Conservation (phyloP, 2,797 vertebrate species). For the Anomalospiza imberbis region DNA sequence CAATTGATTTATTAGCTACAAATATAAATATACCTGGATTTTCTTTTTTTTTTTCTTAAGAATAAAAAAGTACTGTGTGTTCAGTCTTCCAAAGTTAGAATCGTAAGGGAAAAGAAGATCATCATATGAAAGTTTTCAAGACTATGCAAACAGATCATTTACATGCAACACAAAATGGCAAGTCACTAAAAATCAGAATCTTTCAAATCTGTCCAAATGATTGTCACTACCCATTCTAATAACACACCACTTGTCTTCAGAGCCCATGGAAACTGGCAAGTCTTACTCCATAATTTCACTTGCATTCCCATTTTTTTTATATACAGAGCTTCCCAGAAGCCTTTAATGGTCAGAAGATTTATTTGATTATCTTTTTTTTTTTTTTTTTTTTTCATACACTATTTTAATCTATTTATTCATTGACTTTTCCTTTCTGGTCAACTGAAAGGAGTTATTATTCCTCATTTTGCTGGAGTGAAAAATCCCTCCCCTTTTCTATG, state of each 20-base stretch:
- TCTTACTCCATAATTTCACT: neutral
- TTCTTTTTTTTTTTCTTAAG: neutral
- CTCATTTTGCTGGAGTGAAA: neutral
- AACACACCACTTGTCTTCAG: neutral
- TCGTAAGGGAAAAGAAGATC: neutral
- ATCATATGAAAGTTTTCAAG: neutral
- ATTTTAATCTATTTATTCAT: neutral
- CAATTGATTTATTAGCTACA: conserved; percentile 32
- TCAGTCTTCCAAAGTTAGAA: neutral
- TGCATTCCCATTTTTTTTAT: neutral
- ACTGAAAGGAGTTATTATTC: neutral
- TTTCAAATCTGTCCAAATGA: neutral
- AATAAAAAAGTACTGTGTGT: neutral
- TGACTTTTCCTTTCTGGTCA: neutral
- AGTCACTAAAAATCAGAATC: neutral
- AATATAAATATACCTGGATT: conserved; percentile 51
- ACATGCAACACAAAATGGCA: neutral
- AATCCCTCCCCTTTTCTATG: neutral
- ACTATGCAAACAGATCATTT: conserved; percentile 3
- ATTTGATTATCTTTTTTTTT: neutral
- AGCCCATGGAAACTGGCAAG: neutral
- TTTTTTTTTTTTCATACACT: neutral
- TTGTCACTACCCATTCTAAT: neutral
- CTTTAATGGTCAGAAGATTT: neutral
- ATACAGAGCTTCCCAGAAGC: neutral